Evolutionary conservation across 2,113 vertebrate genomes (phyloP).

Genomic region (Sapajus apella): DNA sequence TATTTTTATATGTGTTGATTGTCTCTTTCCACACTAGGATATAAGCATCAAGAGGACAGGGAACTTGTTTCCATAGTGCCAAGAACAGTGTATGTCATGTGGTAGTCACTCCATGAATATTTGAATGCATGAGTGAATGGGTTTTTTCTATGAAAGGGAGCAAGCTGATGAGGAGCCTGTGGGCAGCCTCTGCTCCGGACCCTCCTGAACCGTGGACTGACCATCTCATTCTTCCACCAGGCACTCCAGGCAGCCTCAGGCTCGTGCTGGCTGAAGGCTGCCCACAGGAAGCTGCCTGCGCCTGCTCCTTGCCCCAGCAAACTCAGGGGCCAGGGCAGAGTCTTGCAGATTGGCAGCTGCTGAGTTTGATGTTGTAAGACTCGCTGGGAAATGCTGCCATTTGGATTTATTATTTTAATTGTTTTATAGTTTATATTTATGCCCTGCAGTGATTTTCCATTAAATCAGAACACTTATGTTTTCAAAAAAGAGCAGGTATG

Average conservation of each 20-base stretch:
- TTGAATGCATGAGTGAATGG: neutral
- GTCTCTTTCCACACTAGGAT: neutral
- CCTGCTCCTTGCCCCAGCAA: neutral
- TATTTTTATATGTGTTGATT: neutral
- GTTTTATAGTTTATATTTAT: constrained; percentile 73
- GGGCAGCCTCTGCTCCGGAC: neutral
- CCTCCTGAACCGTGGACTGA: neutral
- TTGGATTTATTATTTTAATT: constrained; percentile 77
- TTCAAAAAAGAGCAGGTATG: constrained; percentile 50
- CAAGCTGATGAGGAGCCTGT: neutral
- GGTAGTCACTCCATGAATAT: neutral
- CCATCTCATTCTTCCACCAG: neutral
- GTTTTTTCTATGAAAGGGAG: neutral
- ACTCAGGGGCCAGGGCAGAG: constrained; percentile 44
- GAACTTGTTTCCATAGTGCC: neutral
- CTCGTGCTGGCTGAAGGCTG: neutral
- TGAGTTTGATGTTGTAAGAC: constrained; percentile 56
- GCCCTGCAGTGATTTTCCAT: constrained; percentile 76
- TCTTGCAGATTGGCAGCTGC: constrained; percentile 42
- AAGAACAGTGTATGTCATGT: neutral
- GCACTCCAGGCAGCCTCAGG: neutral
- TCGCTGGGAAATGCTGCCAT: constrained; percentile 60
- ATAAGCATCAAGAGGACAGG: neutral
- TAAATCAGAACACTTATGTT: constrained; percentile 62
- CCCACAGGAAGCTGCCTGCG: neutral